Evolutionary conservation across 2,113 vertebrate genomes (phyloP), one percentile per base, ranked within the genome.

Genomic region (Phyllopteryx taeniolatus): DNA sequence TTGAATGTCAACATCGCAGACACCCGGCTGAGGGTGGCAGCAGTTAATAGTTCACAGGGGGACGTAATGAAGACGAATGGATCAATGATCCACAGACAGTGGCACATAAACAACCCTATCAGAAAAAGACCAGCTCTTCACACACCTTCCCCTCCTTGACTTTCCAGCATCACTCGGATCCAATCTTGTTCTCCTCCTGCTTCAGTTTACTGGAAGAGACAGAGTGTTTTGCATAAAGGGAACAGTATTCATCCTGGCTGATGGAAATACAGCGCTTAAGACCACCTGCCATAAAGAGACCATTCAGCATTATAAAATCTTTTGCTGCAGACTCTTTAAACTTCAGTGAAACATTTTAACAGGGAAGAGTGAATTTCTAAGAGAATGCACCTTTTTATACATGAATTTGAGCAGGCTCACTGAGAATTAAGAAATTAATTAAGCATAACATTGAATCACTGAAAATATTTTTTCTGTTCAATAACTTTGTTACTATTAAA

Each of bases 51-150:
- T 86, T 78, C 85, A 79, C 75, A 78, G 72, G 65, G 73, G 71
- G 76, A 69, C 20, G 7, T 82, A 89, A 91, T 84, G 83, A 91
- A 90, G 87, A 91, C 12, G 71, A 89, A 90, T 83, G 74, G 85
- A 87, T 86, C 87, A 87, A 84, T 86, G 78, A 84, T 77, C 61
- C 75, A 56, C 73, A 79, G 78, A 86, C 81, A 84, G 80, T 77
- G 76, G 76, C 57, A 73, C 72, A 81, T 81, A 84, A 88, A 88
- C 78, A 88, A 85, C 69, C 83, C 74, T 68, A 83, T 83, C 74
- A 84, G 80, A 78, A 68, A 76, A 70, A 74, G 73, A 83, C 49
- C 22, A 63, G 75, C 77, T 81, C 56, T 66, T 51, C 62, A 49
- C 65, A 54, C 47, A 66, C 80, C 53, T 49, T 67, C 59, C 62